phyloP scores from a whole-genome alignment of 2,888 invertebrate genomes.

The Galerucella nymphaeae region DNA sequence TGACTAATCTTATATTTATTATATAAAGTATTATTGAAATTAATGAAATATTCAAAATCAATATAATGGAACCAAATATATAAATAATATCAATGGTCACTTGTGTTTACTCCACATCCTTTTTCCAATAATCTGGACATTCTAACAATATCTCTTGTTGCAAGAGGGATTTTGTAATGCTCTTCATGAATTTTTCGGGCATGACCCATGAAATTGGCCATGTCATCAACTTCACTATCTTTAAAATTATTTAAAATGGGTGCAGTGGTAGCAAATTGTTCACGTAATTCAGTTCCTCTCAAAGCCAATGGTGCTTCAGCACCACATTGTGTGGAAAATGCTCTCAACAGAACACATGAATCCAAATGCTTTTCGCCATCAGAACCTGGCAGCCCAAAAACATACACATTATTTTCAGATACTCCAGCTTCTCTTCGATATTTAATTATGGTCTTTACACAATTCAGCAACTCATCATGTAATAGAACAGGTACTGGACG shows the following conservation, averaged over 20 bases:
- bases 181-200: too few relatives aligned
- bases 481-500: constrained; percentile 35
- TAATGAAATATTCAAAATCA: too few relatives aligned
- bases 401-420: constrained; percentile 13
- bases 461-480: constrained; percentile 6
- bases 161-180: too few relatives aligned
- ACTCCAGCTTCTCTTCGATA: constrained; percentile 19
- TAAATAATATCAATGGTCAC: background rate
- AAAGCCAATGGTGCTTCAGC: background rate
- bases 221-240: too few relatives aligned
- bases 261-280: background rate
- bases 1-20: too few relatives aligned
- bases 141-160: too few relatives aligned
- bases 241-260: background rate
- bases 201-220: too few relatives aligned
- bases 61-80: too few relatives aligned
- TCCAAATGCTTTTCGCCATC: constrained; percentile 14
- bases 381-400: constrained; percentile 18
- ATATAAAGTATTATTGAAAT: too few relatives aligned
- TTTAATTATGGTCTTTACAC: constrained; percentile 5
- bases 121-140: constrained; percentile 1
- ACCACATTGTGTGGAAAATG: constrained; percentile 9
- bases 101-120: background rate
- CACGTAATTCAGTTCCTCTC: background rate
- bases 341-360: constrained; percentile 4